These are phyloP conservation scores for Nomada ferruginata DNA, from an alignment of 2,888 invertebrate species.

Conservation along the genomic window DNA sequence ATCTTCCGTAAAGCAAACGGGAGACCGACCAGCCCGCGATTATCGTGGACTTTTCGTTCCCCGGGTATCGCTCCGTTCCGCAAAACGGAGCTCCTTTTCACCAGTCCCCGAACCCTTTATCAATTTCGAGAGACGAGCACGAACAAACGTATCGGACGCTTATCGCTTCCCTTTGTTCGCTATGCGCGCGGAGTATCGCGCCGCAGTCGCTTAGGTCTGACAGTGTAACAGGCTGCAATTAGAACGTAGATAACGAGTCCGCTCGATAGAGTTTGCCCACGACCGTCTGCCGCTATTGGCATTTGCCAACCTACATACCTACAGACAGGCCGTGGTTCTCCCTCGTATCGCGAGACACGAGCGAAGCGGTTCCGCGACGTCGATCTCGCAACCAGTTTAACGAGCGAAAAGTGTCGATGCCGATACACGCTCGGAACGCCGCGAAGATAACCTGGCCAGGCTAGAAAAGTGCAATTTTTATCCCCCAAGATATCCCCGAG, in stretches of 20 bases:
- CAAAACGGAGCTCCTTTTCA: constrained; percentile 28
- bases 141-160: neutral
- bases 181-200: constrained; percentile 9
- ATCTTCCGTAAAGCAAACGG: constrained; percentile 33
- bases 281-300: constrained; percentile 47
- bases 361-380: constrained; percentile 39
- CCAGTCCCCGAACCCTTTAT: neutral
- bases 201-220: constrained; percentile 19
- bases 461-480: constrained; percentile 35
- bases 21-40: constrained; percentile 44
- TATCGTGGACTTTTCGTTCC: constrained; percentile 26
- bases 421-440: constrained; percentile 32
- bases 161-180: constrained; percentile 37
- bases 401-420: constrained; percentile 33
- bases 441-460: constrained; percentile 11
- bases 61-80: neutral
- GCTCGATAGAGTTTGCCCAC: constrained; percentile 55
- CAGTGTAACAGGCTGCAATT: constrained; percentile 65
- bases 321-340: constrained; percentile 37
- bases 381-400: constrained; percentile 51
- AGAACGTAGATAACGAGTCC: constrained; percentile 69
- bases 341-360: neutral
- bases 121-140: neutral
- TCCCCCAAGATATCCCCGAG: constrained; percentile 20
- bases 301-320: constrained; percentile 67